Base-by-base conservation (phyloP, 2,113 vertebrate species). In the Oncorhynchus kisutch region DNA sequence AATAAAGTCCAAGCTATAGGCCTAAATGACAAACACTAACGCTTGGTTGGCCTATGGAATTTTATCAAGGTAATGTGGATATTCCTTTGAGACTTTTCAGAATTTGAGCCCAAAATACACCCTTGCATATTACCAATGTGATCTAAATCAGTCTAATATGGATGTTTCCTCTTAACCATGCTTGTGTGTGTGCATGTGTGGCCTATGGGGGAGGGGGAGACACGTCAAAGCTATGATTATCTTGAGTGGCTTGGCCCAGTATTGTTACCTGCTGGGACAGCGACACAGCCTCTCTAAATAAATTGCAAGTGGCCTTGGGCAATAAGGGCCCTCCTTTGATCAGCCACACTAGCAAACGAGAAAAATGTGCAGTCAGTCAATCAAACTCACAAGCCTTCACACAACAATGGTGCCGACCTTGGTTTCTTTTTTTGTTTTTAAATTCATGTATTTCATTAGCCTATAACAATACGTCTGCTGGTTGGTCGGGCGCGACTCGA, bases 301-400 rank as follows among this genome's bases (percentile, higher is more conserved):
- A 99, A 98, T 98, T 98, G 97, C 95, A 93, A 98, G 95, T 97
- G 96, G 96, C 97, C 97, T 95, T 97, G 95, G 97, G 97, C 97
- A 94, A 96, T 93, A 94, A 94, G 94, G 95, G 91, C 86, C 91
- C 90, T 67, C 12, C 95, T 98, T 99, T 99, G 95, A 93, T 98
- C 95, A 95, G 93, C 90, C 93, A 94, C 93, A 90, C 93, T 94
- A 91, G 95, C 91, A 95, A 96, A 95, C 93, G 93, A 96, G 94
- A 95, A 94, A 95, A 97, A 96, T 95, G 95, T 96, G 97, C 96
- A 97, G 95, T 95, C 97, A 98, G 96, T 98, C 96, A 98, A 98
- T 98, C 97, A 99, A 96, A 94, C 95, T 94, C 95, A 45, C 39
- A 45, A 45, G 39, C 95, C 91, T 94, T 92, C 51, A 18, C 94